Conservation (phyloP, 2,888 invertebrate species). For the Epinotia brunnichana region DNA sequence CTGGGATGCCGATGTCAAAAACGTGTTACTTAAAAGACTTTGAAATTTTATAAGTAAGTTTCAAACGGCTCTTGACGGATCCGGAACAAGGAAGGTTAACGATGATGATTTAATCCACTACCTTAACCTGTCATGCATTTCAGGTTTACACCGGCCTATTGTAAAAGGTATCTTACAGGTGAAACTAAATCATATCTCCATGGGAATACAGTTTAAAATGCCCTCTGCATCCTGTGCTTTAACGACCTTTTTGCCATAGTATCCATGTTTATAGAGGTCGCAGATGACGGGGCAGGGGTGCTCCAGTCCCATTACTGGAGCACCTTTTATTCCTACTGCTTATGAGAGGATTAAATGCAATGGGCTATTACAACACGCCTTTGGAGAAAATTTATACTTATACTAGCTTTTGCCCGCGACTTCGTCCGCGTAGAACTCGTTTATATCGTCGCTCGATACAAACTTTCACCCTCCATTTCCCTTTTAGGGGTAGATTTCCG, state of each 20-base stretch:
- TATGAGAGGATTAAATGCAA: slow-evolving; percentile 12
- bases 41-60: too few relatives aligned
- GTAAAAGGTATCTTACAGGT: not conserved
- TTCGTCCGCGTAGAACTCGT: too few relatives aligned
- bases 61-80: too few relatives aligned
- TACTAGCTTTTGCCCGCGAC: too few relatives aligned
- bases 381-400: not conserved
- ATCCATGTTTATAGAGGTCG: not conserved
- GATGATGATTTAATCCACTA: not conserved
- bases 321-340: not conserved
- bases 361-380: not conserved
- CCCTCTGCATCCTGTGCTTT: not conserved
- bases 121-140: not conserved
- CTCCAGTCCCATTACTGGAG: slow-evolving; percentile 5
- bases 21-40: too few relatives aligned
- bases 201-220: not conserved
- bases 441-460: too few relatives aligned
- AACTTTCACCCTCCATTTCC: too few relatives aligned
- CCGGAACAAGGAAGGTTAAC: not conserved
- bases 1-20: too few relatives aligned
- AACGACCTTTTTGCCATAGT: not conserved
- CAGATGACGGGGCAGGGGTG: not conserved
- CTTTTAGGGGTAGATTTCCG: too few relatives aligned
- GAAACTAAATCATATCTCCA: not conserved
- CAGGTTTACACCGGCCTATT: not conserved